Base-by-base conservation (phyloP, 2,888 invertebrate species). In the Hermaeophaga mercurialis region DNA sequence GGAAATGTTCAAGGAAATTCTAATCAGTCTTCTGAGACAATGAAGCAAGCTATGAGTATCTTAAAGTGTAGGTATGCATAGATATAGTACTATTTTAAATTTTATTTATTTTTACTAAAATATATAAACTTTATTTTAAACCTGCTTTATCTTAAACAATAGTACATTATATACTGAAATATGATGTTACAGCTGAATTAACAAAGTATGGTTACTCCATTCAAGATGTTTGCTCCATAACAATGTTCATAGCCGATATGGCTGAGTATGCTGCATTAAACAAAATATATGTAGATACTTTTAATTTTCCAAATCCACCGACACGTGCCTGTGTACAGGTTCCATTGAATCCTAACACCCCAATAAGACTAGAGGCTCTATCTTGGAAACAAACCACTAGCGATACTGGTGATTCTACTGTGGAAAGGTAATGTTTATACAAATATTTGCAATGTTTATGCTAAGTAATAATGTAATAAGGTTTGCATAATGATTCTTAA, bases 161-260 rank as follows among this genome's bases (percentile, higher is more conserved):
- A 24, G 4, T 24, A 24, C 24, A 24, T 24, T 24, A 6, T 8
- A 4, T 24, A 24, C 8, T 24, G 5, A 28, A 28, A 3, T n/a
- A 28, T 31, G 12, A 28, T 24, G 22, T 54, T 47, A 33, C 39
- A 71, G 71, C 57, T 33, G 60, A 66, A 55, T 56, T 71, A 26
- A 43, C 54, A 14, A 38, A 54, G 36, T 58, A 82, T 64, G 77
- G 79, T 26, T 77, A 85, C 66, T 77, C 78, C 18, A 73, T 89
- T 54, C 75, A 79, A 50, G 87, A 94, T 72, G 80, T 95, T 46
- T 90, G 91, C 69, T 88, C 90, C 31, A 86, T 96, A 45, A 90
- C 89, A 63, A 82, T 96, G 69, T 95, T 91, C 74, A 86, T 96
- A 70, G 83, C 87, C 38, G 88, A 90, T 68, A 94, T 96, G 88